Evolutionary conservation across 2,888 invertebrate genomes (phyloP).

Genomic region (Microctonus brassicae): DNA sequence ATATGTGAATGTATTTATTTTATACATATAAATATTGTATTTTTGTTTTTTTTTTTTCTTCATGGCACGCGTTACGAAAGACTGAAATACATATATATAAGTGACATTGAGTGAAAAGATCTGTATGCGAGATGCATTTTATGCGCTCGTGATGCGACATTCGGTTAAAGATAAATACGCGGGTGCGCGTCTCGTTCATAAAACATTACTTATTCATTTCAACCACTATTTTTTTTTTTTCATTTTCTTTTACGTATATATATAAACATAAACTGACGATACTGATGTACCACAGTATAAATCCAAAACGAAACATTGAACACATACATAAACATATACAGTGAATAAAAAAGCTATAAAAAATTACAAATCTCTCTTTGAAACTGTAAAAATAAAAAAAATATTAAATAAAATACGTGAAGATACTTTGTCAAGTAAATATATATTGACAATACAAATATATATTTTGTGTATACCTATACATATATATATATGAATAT

Average conservation of each 20-base stretch:
- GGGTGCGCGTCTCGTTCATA: not conserved
- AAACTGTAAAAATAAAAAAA: conserved; percentile 9
- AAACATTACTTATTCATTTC: conserved; percentile 34
- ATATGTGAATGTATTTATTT: not conserved
- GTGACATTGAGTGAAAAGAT: conserved; percentile 35
- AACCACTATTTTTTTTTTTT: not conserved
- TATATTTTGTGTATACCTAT: not conserved
- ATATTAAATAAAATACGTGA: not conserved
- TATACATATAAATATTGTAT: no score
- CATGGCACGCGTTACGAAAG: conserved; percentile 22
- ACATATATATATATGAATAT: not conserved
- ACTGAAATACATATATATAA: not conserved
- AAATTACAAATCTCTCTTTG: conserved; percentile 13
- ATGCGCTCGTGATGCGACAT: conserved; percentile 31
- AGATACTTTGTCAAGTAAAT: conserved; percentile 34
- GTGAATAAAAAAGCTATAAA: not conserved
- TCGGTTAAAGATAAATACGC: not conserved
- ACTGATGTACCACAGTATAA: conserved; percentile 10
- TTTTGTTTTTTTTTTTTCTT: no score
- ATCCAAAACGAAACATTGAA: conserved; percentile 8
- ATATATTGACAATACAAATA: conserved; percentile 17
- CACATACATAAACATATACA: conserved; percentile 1
- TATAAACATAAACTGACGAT: not conserved
- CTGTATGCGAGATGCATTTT: conserved; percentile 34
- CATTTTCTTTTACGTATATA: not conserved